Evolutionary conservation across 2,113 vertebrate genomes (phyloP), one percentile per base, ranked within the genome.

Genomic region (Kryptolebias marmoratus): DNA sequence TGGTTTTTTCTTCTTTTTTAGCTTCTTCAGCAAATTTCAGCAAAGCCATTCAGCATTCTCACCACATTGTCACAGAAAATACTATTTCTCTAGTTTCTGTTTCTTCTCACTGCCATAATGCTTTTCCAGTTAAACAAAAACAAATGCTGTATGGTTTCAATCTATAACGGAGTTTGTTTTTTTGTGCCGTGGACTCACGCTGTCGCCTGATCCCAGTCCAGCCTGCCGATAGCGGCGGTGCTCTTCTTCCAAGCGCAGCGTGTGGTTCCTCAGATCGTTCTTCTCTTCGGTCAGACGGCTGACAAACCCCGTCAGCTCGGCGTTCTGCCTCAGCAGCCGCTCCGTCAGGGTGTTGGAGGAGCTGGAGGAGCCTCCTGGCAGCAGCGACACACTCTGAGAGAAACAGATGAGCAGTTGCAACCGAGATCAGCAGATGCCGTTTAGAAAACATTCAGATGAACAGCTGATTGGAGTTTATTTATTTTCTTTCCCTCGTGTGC

Each of bases 211-310:
- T 18, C 73, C 89, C 30, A 85, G 60, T 57, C 91, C 91, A 44
- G 89, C 88, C 49, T 93, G 94, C 32, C 92, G 92, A 52, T 93
- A 89, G 75, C 90, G 92, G 45, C 94, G 88, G 39, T 96, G 88
- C 68, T 97, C 95, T 39, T 97, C 96, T 81, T 99, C 96, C 82
- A 99, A 85, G 44, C 93, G 94, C 77, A 96, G 93, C 30, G 95
- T 79, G 50, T 93, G 92, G 64, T 97, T 98, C 64, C 96, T 94
- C 83, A 98, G 91, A 60, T 96, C 95, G 49, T 97, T 98, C 93
- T 99, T 99, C 85, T 99, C 98, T 64, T 98, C 96, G 0, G 96
- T 98, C 82, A 99, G 92, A 0, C 93, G 95, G 81, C 96, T 96
- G 80, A 99, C 96, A 11, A 96, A 95, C 36, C 97, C 96, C 0